Evolutionary conservation across 2,888 invertebrate genomes (phyloP).

Genomic region (Theodoxus fluviatilis): DNA sequence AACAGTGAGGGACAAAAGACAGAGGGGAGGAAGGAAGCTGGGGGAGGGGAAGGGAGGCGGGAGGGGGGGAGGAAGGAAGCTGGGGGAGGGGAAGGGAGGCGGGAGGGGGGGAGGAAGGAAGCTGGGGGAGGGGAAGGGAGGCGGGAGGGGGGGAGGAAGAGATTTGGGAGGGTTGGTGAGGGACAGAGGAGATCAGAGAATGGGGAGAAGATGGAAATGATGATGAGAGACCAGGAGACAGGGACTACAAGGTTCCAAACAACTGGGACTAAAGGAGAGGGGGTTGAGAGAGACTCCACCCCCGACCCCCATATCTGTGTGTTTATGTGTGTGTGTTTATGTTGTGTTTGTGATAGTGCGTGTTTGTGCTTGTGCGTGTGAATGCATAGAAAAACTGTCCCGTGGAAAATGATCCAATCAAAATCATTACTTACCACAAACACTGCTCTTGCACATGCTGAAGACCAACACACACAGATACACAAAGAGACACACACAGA

Average conservation of each 20-base stretch:
- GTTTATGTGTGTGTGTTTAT: too few species aligned
- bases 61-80: not conserved
- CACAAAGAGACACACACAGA: too few species aligned
- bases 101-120: not conserved
- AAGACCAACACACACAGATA: too few species aligned
- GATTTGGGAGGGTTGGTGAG: not conserved
- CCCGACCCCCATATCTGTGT: too few species aligned
- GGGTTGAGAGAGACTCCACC: not conserved
- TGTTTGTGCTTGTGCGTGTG: too few species aligned
- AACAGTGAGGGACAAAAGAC: not conserved
- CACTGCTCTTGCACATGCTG: too few species aligned
- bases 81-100: not conserved
- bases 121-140: not conserved
- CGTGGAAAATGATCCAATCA: too few species aligned
- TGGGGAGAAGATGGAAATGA: too few species aligned
- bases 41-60: not conserved
- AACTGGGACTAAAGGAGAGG: not conserved
- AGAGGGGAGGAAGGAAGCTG: not conserved
- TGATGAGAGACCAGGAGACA: not conserved
- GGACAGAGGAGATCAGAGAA: not conserved
- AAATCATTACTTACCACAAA: too few species aligned
- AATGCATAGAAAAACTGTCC: too few species aligned
- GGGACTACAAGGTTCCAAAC: not conserved
- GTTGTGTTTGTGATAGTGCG: too few species aligned
- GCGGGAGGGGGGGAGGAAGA: not conserved